Percentiles rank a stretch among this genome's conserved stretches.
Conservation (phyloP, 2,888 invertebrate genomes). For the Sesamia inferens region DNA sequence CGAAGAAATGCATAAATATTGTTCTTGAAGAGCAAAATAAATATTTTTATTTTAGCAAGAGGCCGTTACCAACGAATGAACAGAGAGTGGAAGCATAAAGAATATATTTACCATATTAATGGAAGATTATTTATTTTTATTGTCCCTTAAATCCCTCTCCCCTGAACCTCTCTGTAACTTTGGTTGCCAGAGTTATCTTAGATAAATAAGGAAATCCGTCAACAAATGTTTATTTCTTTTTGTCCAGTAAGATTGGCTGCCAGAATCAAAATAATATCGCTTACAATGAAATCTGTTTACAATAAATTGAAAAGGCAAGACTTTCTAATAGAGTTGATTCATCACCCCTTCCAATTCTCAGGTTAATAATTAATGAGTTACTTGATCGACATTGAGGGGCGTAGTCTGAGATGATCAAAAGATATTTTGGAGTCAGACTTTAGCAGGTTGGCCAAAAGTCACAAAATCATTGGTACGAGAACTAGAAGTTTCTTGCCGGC, state of each 20-base stretch:
- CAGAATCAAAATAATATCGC: conserved; percentile 50
- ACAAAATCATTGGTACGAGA: background rate
- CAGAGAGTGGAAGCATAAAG: conserved; percentile 17
- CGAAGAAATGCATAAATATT: conserved; percentile 40
- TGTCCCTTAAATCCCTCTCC: conserved; percentile 34
- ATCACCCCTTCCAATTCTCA: conserved; percentile 44
- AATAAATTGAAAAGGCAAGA: conserved; percentile 36
- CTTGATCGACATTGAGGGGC: conserved; percentile 42
- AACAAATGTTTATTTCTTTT: conserved; percentile 52
- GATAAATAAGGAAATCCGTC: conserved; percentile 41
- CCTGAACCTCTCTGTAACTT: conserved; percentile 16
- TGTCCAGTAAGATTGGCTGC: conserved; percentile 28
- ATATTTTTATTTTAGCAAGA: conserved; percentile 20
- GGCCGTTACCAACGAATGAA: conserved; percentile 14
- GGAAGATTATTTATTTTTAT: conserved; percentile 52
- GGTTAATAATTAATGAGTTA: conserved; percentile 57
- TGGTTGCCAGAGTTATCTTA: conserved; percentile 31
- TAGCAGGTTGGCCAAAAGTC: conserved; percentile 10
- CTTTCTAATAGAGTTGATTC: conserved; percentile 53
- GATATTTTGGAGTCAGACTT: conserved; percentile 36
- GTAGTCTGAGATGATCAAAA: conserved; percentile 46
- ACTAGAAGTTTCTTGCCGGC: background rate
- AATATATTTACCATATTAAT: conserved; percentile 56
- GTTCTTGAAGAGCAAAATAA: conserved; percentile 3
- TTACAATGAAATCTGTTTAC: conserved; percentile 43